A percentile compares a stretch with the other conserved stretches of the same genome.
These are phyloP conservation scores for Metopia argyrocephala DNA, from an alignment of 2,888 invertebrate genomes.

Conservation along the genomic window DNA sequence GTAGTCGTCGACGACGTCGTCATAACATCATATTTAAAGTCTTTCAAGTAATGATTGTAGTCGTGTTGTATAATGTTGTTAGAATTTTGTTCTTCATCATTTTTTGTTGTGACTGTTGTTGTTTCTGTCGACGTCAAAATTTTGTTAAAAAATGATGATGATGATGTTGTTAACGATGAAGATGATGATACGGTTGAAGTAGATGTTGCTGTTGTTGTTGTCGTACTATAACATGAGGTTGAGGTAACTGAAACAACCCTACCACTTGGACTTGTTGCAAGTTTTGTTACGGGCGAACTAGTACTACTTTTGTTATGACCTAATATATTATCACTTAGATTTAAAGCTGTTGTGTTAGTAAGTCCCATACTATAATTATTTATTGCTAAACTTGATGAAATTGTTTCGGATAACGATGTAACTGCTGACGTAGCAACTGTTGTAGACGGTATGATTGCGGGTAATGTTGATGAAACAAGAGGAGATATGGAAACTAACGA, in stretches of 20 bases:
- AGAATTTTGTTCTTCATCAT: neutral
- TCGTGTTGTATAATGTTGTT: neutral
- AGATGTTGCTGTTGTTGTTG: conserved; percentile 39
- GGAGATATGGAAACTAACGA: neutral
- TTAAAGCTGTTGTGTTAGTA: conserved; percentile 45
- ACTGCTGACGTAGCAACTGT: conserved; percentile 3
- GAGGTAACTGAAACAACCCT: conserved; percentile 45
- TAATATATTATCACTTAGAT: conserved; percentile 49
- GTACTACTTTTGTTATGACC: conserved; percentile 36
- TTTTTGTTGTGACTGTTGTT: neutral
- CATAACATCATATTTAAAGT: conserved; percentile 55
- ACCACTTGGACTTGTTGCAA: conserved; percentile 37
- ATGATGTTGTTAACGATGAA: conserved; percentile 8
- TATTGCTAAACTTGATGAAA: conserved; percentile 32
- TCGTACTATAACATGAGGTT: conserved; percentile 34
- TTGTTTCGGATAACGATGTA: neutral
- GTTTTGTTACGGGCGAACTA: conserved; percentile 33
- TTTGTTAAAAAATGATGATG: neutral
- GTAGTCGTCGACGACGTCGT: conserved; percentile 56
- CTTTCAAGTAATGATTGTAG: conserved; percentile 39
- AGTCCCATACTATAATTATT: conserved; percentile 39
- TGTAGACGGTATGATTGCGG: conserved; percentile 9
- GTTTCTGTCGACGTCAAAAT: neutral
- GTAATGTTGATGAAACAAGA: neutral
- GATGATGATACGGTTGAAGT: conserved; percentile 32